Percentiles rank a stretch among this genome's conserved stretches.
Evolutionary conservation across 2,113 vertebrate species (phyloP).

Genomic region (Ammospiza nelsoni): DNA sequence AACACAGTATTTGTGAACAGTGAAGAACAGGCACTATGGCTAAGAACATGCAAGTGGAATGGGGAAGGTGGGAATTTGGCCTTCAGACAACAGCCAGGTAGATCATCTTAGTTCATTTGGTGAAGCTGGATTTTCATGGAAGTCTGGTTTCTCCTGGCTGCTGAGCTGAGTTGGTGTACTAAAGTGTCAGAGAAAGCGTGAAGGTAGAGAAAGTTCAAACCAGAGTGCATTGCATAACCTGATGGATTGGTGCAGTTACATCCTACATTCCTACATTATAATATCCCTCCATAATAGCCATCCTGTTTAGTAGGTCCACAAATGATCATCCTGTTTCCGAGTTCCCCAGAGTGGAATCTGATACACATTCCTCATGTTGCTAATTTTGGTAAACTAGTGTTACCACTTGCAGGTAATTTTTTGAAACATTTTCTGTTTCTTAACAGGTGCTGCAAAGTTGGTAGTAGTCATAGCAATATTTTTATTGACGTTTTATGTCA

Average conservation of each 20-base stretch:
- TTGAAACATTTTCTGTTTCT: background rate
- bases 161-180: background rate
- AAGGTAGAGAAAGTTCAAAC: background rate
- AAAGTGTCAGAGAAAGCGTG: background rate
- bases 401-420: background rate
- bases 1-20: background rate
- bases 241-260: background rate
- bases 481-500: constrained; percentile 87
- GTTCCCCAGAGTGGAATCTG: background rate
- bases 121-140: background rate
- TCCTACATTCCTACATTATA: background rate
- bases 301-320: background rate
- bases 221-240: background rate
- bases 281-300: no score
- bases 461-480: constrained; percentile 79
- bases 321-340: background rate
- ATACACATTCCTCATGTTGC: background rate
- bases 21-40: background rate
- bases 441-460: constrained; percentile 85
- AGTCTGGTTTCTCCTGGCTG: background rate
- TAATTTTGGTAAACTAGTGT: background rate
- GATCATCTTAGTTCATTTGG: background rate
- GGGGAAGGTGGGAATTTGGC: background rate
- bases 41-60: background rate
- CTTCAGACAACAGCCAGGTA: background rate